Evolutionary conservation across 2,797 vertebrate genomes (phyloP).

Genomic region (Chelon labrosus): DNA sequence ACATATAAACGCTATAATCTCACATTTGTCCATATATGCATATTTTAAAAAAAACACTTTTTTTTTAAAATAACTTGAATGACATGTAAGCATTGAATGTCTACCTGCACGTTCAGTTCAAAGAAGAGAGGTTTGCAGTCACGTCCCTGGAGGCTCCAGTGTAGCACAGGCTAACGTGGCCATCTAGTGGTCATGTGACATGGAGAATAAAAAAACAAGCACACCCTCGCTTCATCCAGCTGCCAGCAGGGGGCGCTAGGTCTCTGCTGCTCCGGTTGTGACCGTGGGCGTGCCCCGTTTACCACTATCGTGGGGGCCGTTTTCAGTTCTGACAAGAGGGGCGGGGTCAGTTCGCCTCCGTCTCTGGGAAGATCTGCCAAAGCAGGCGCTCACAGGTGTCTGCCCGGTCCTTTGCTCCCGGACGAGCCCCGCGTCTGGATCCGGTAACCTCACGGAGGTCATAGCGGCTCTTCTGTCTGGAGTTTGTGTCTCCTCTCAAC

Average conservation of each 20-base stretch:
- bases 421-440: conserved; percentile 38
- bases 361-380: conserved; percentile 40
- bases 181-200: conserved; percentile 68
- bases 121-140: not conserved
- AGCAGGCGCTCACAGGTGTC: conserved; percentile 72
- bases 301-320: conserved; percentile 3
- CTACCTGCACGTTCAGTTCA: not conserved
- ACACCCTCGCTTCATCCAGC: too few species aligned
- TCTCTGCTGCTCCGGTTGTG: not conserved
- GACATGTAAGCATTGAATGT: not conserved
- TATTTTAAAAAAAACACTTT: too few species aligned
- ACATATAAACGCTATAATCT: not conserved
- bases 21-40: too few species aligned
- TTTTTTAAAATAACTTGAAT: not conserved
- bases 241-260: conserved; percentile 61
- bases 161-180: conserved; percentile 33
- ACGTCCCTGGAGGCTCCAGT: not conserved
- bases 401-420: conserved; percentile 46
- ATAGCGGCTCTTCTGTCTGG: conserved; percentile 4
- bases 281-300: conserved; percentile 47
- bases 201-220: not conserved
- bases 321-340: conserved; percentile 24
- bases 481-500: not conserved
- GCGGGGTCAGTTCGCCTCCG: conserved; percentile 55
- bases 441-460: conserved; percentile 11